Evolutionary conservation across 2,113 vertebrate genomes (phyloP).

Genomic region (Raja brachyura): DNA sequence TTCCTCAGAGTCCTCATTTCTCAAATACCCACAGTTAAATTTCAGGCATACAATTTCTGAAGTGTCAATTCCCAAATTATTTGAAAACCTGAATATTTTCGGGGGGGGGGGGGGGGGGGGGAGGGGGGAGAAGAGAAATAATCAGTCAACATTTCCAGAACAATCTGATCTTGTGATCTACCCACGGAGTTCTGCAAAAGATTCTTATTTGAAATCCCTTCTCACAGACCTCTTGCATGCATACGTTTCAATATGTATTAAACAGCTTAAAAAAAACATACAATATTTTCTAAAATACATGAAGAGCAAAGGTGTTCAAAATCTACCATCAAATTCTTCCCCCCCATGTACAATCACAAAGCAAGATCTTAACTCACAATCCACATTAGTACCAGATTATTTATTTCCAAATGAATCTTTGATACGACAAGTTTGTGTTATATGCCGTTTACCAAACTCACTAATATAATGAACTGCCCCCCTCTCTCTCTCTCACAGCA

Average conservation of each 20-base stretch:
- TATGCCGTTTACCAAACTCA: neutral
- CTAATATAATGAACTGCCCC: neutral
- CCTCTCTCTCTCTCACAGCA: neutral
- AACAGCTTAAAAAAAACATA: neutral
- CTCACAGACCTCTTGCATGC: neutral
- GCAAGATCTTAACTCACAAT: neutral
- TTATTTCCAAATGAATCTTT: neutral
- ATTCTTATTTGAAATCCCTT: neutral
- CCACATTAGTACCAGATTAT: neutral
- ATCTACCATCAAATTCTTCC: neutral
- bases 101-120: too few relatives aligned
- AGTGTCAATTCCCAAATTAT: neutral
- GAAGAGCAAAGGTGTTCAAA: neutral
- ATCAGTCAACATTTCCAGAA: neutral
- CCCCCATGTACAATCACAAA: neutral
- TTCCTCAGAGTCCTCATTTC: neutral
- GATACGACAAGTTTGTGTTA: neutral
- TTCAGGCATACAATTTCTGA: neutral
- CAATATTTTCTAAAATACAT: neutral
- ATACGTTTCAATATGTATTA: neutral
- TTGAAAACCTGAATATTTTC: neutral
- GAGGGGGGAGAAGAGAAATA: too few relatives aligned
- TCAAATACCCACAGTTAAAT: neutral
- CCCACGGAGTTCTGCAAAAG: neutral
- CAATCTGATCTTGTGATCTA: neutral